These are phyloP conservation scores for Papilio xuthus DNA, from an alignment of 1,140 invertebrate species.

Conservation along the genomic window DNA sequence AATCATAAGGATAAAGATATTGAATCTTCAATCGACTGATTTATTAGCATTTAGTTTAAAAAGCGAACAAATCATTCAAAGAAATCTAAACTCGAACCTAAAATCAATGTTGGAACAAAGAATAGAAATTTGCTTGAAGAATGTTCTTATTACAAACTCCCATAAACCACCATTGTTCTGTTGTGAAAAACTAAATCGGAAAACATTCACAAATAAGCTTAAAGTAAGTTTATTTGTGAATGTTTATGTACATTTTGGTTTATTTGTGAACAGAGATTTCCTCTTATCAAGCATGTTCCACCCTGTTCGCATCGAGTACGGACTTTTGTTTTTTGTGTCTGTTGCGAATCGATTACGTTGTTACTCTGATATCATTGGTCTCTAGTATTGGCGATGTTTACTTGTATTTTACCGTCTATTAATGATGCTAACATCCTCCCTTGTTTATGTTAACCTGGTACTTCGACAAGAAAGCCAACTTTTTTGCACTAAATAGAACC, in stretches of 20 bases:
- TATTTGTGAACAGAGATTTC: conserved; percentile 34
- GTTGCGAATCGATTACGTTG: conserved; percentile 31
- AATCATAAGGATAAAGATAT: not conserved
- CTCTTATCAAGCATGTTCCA: conserved; percentile 31
- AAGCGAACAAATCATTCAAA: conserved; percentile 1
- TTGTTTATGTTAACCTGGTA: not conserved
- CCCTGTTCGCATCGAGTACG: conserved; percentile 15
- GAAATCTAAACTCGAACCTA: not conserved
- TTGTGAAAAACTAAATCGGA: conserved; percentile 37
- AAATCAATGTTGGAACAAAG: conserved; percentile 9
- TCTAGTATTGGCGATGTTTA: not conserved
- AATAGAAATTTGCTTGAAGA: conserved; percentile 21
- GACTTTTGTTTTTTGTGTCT: conserved; percentile 32
- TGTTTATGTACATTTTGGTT: conserved; percentile 21
- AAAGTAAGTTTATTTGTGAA: no score
- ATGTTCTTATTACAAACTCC: conserved; percentile 17
- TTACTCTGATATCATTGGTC: conserved; percentile 27
- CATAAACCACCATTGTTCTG: conserved; percentile 34
- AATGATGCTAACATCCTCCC: not conserved
- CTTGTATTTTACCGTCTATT: not conserved
- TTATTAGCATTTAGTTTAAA: not conserved
- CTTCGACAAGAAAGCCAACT: not conserved
- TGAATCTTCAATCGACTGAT: not conserved
- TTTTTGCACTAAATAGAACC: not conserved
- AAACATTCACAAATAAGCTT: conserved; percentile 36